phyloP scores from a whole-genome alignment of 2,113 vertebrate species.

The Perccottus glenii region DNA sequence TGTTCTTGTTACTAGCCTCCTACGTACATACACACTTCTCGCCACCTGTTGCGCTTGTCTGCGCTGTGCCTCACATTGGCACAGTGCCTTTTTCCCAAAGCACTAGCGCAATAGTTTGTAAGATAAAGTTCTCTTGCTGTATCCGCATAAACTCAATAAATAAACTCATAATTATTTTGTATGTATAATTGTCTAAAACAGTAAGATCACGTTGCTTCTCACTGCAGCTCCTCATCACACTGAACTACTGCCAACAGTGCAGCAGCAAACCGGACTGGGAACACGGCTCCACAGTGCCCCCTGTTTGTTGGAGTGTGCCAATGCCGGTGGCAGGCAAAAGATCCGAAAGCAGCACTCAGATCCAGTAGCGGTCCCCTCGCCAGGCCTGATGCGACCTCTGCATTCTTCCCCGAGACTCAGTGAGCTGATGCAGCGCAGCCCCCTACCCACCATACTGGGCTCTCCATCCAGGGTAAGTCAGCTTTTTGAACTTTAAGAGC shows the following conservation, averaged over 20 bases:
- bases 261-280: conserved; percentile 83
- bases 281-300: conserved; percentile 95
- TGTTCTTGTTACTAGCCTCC: conserved; percentile 4
- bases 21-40: conserved; percentile 4
- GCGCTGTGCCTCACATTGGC: conserved; percentile 69
- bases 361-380: conserved; percentile 76
- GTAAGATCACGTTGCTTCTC: neutral
- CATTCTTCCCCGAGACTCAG: conserved; percentile 91
- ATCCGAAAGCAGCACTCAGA: conserved; percentile 94
- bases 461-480: conserved; percentile 89
- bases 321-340: conserved; percentile 85
- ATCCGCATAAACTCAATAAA: neutral
- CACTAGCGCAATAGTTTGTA: neutral
- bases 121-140: neutral
- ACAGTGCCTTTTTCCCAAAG: conserved; percentile 81
- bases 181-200: too few species aligned
- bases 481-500: neutral
- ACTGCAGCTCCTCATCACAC: conserved; percentile 47
- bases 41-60: conserved; percentile 10
- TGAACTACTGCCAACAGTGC: conserved; percentile 50
- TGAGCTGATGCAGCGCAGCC: conserved; percentile 92
- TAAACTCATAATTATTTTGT: neutral
- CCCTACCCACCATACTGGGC: conserved; percentile 92
- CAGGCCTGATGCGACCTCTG: conserved; percentile 79
- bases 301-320: conserved; percentile 86